Conservation (phyloP, 2,113 vertebrate genomes). For the Rhineura floridana region DNA sequence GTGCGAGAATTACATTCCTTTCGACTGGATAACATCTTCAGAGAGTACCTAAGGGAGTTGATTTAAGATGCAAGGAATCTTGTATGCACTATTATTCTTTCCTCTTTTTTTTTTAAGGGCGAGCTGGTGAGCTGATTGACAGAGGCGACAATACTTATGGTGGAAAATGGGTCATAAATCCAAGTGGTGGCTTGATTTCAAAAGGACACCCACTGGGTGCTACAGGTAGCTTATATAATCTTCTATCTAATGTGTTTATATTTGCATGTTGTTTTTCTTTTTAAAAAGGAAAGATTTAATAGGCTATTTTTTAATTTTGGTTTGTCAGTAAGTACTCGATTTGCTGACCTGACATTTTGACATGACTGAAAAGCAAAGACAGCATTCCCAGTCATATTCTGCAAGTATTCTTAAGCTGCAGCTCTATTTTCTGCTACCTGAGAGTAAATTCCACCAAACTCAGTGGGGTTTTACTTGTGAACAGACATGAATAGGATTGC, state of each 20-base stretch:
- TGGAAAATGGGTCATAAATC: constrained; percentile 96
- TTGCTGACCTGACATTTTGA: neutral
- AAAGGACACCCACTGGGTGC: constrained; percentile 97
- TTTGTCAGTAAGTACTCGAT: neutral
- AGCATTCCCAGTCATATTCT: neutral
- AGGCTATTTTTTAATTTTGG: neutral
- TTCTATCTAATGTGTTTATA: neutral
- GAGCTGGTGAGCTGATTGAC: constrained; percentile 90
- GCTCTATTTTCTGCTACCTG: neutral
- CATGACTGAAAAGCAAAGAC: neutral
- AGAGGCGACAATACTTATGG: constrained; percentile 96
- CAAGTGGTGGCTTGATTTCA: constrained; percentile 96
- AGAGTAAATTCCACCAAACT: too few species aligned
- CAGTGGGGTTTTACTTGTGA: too few species aligned
- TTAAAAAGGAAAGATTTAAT: too few species aligned
- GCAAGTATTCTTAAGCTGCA: neutral
- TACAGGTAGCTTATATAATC: constrained; percentile 82
- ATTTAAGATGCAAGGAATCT: neutral
- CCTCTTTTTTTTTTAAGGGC: constrained; percentile 75
- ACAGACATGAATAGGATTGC: neutral
- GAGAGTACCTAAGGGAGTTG: neutral
- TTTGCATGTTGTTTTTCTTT: too few species aligned
- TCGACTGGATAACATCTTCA: neutral
- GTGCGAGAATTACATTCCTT: neutral
- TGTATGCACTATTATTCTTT: neutral